Base-by-base conservation (phyloP, 37 sponge, comb jelly and placozoan genomes). In the Aphrocallistes beatrix region DNA sequence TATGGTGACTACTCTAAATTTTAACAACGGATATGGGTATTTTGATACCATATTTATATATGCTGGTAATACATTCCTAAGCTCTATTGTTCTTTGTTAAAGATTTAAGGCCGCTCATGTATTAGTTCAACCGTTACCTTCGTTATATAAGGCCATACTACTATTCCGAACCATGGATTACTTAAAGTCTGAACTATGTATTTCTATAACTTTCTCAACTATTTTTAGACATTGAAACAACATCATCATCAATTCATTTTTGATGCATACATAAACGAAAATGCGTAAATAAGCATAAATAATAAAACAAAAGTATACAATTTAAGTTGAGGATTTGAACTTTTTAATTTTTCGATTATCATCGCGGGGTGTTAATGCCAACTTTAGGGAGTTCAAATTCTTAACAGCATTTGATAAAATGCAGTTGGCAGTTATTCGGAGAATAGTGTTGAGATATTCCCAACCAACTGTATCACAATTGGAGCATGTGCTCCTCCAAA, bases 401-500 rank as follows among this genome's bases (percentile, higher is more conserved):
- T 19, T 3, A 60, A 19, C 75, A 60, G 75, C 75, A 60, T 60
- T 60, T 30, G 75, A 60, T 60, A 60, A 60, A 60, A 19, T 60
- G 34, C 75, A 60, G 34, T 60, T 60, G 8, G 25, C 75, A 60
- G 75, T 60, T 60, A 60, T 60, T 60, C 75, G 75, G 75, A 60
- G 75, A 60, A 60, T 60, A 60, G 8, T 32, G 75, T 60, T 60
- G 75, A 60, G 75, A 60, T 60, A 60, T 60, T n/a, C 34, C 75
- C 75, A 60, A 28, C 75, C 75, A 60, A 60, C 34, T 16, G 75
- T 60, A 19, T 60, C 75, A 60, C 75, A 60, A 6, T 25, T 60
- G 75, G 32, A 32, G 75, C 75, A 60, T 60, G 75, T 60, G 75
- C 75, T 60, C n/a, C 75, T 60, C 75, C 75, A 60, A 60, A 60